Evolutionary conservation across 2,797 vertebrate species (phyloP).

Genomic region (Sebastes dallii): DNA sequence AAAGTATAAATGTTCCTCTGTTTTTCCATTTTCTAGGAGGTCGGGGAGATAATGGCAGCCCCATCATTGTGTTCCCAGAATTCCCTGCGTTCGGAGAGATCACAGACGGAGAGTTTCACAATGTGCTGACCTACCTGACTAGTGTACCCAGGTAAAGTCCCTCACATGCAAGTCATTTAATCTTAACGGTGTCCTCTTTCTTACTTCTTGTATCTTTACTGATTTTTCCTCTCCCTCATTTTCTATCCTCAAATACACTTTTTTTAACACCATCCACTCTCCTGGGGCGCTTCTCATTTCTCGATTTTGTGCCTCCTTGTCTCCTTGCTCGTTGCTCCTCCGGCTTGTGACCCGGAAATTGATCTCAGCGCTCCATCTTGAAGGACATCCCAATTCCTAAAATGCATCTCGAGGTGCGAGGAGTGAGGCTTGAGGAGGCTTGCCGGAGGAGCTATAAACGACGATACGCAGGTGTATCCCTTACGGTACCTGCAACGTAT

Average conservation of each 20-base stretch:
- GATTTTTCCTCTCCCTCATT: not conserved
- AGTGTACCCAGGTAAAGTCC: conserved; percentile 91
- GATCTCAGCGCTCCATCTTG: too few species aligned
- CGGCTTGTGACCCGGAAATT: too few species aligned
- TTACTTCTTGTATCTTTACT: not conserved
- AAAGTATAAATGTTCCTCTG: not conserved
- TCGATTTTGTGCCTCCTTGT: too few species aligned
- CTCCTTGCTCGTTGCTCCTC: too few species aligned
- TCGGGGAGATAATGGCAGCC: conserved; percentile 91
- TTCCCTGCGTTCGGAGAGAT: conserved; percentile 93
- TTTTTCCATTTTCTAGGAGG: conserved; percentile 82
- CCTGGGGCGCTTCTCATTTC: too few species aligned
- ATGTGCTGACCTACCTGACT: conserved; percentile 94
- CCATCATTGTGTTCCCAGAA: conserved; percentile 97
- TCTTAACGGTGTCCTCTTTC: not conserved
- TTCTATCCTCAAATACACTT: not conserved
- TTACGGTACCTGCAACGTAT: too few species aligned
- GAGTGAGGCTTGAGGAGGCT: too few species aligned
- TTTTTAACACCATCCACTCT: not conserved
- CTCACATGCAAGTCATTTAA: not conserved
- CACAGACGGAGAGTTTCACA: conserved; percentile 93
- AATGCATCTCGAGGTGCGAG: too few species aligned
- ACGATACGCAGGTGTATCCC: too few species aligned
- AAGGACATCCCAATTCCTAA: too few species aligned
- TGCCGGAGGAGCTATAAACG: too few species aligned